Base-by-base conservation (phyloP, 2,113 vertebrate genomes). In the Quiscalus mexicanus region DNA sequence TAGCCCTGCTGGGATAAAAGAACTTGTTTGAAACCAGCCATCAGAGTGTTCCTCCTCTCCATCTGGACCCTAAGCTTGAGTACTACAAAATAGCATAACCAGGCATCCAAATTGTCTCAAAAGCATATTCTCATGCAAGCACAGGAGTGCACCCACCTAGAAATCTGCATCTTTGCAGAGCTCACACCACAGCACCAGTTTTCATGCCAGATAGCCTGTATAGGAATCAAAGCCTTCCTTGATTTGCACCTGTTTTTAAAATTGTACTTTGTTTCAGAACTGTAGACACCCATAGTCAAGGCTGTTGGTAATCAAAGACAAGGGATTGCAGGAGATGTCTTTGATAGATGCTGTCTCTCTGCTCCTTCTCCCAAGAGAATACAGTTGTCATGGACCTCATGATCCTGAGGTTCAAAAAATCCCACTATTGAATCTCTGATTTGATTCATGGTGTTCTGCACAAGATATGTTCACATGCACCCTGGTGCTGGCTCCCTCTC, bases 81-180 rank as follows among this genome's bases (percentile, higher is more conserved):
- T 71, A 60, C 11, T 56, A 52, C 17, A 71, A 47, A 88, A 42
- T 19, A 55, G 6, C 3, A 2, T 35, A 74, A 67, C 11, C 33
- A 62, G n/a, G 8, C 33, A 21, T 25, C 2, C 42, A 64, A 82
- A 55, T 73, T 65, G 23, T 12, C 23, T 81, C 22, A 65, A 81
- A 81, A 55, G 15, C 19, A 30, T 67, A 13, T 53, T 53, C 33
- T 87, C 71, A 49, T 69, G 76, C 63, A 79, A 87, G 22, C 7
- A 41, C 23, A 73, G 33, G 22, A 45, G 15, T 7, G 3, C 4
- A 20, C 24, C 35, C 42, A 28, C 10, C 3, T 62, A 28, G 24
- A 11, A 73, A 63, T 0, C 1, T 1, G 0, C 31, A 25, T 67
- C 33, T 87, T 74, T 49, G n/a, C 33, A 3, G 8, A 63, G 35